Evolutionary conservation across 2,113 vertebrate species (phyloP), one percentile per base, ranked within the genome.

Genomic region (Melanotaenia duboulayi): DNA sequence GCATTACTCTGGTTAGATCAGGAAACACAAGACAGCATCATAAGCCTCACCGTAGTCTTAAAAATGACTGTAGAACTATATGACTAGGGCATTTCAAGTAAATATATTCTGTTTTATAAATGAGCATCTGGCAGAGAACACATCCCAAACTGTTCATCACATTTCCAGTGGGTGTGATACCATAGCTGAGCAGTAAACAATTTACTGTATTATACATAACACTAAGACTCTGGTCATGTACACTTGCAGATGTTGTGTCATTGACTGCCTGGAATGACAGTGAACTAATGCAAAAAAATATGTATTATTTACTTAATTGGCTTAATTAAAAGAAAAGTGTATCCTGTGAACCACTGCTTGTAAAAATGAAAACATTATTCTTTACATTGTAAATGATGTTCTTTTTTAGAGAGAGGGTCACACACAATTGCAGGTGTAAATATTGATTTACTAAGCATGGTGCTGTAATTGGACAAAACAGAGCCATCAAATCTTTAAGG

Each of bases 51-150:
- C 9, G 48, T 52, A 64, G 4, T 56, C 52, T 46, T 80, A 14
- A 71, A 51, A 63, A 25, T 75, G 50, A 59, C 68, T 78, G 58
- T 11, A 7, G 7, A 49, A 35, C 49, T 62, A 49, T 5, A 72
- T 20, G 51, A 68, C 71, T 12, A 19, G 19, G 28, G 32, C 25
- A 40, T 84, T 81, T 74, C 16, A 81, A 87, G 46, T 49, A 48
- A 81, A 78, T 72, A 49, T 35, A 73, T 82, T 89, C 82, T 54
- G 39, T 75, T 82, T 87, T 73, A 84, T 74, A 82, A 83, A 87
- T 84, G 63, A 78, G 71, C 67, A 71, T 76, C 50, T 70, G 68
- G 72, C 74, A 68, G 76, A 76, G 71, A 74, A 70, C 73, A 79
- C 65, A 22, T 62, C 77, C 2, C 0, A 23, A 74, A 85, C 76